phyloP scores from a whole-genome alignment of 2,113 vertebrate species.

The Triplophysa siluroides region DNA sequence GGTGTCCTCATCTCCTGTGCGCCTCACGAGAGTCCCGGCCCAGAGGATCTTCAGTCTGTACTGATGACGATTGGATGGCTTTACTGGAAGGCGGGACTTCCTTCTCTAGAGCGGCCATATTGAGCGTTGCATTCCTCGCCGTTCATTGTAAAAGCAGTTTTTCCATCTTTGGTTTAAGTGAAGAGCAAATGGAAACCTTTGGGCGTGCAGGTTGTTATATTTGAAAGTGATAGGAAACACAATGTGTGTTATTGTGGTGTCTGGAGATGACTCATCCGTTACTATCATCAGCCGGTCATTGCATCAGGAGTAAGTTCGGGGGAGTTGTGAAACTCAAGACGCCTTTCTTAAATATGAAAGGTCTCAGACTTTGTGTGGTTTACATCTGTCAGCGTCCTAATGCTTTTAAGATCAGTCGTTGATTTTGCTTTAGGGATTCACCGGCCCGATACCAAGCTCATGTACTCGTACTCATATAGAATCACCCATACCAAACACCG shows the following conservation, averaged over 20 bases:
- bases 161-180: too few relatives aligned
- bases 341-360: conserved; percentile 61
- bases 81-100: too few relatives aligned
- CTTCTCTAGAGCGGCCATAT: too few relatives aligned
- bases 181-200: too few relatives aligned
- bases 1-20: conserved; percentile 39
- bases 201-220: too few relatives aligned
- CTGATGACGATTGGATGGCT: too few relatives aligned
- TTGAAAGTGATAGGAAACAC: conserved; percentile 59
- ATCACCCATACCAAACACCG: too few relatives aligned
- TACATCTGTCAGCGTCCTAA: conserved; percentile 37
- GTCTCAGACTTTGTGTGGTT: background rate
- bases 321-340: conserved; percentile 18
- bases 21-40: too few relatives aligned
- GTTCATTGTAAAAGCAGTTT: too few relatives aligned
- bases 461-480: too few relatives aligned
- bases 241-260: conserved; percentile 60
- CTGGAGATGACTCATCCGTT: conserved; percentile 63
- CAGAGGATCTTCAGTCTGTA: too few relatives aligned
- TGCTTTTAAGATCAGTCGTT: conserved; percentile 33
- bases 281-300: conserved; percentile 59
- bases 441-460: conserved; percentile 30
- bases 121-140: too few relatives aligned
- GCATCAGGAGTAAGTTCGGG: conserved; percentile 39
- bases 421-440: conserved; percentile 49